Conservation (phyloP, 2,888 invertebrate genomes). For the Drosophila cognata region DNA sequence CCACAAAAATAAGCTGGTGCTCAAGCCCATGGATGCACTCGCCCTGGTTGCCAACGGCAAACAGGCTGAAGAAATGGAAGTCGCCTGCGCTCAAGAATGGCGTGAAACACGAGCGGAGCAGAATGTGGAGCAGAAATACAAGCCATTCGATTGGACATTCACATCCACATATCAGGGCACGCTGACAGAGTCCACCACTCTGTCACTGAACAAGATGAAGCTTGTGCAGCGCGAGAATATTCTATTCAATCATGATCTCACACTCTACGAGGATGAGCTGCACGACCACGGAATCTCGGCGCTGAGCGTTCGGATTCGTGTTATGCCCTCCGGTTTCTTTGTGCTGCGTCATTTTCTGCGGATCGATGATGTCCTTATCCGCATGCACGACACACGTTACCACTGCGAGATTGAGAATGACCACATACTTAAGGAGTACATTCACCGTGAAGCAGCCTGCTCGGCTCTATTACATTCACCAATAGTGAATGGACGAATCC, state of each 20-base stretch:
- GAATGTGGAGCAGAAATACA: constrained; percentile 90
- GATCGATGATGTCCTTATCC: constrained; percentile 96
- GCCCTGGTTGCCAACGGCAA: constrained; percentile 91
- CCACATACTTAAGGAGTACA: constrained; percentile 93
- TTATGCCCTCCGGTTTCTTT: constrained; percentile 98
- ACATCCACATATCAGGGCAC: constrained; percentile 96
- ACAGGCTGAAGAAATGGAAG: constrained; percentile 89
- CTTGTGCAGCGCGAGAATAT: constrained; percentile 96
- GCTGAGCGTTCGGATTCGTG: constrained; percentile 96
- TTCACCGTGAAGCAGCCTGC: constrained; percentile 91
- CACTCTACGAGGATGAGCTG: constrained; percentile 98
- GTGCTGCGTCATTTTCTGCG: constrained; percentile 96
- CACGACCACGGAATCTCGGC: constrained; percentile 98
- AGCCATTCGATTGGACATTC: constrained; percentile 99
- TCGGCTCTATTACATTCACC: constrained; percentile 86
- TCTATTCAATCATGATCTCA: constrained; percentile 96
- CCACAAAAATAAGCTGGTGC: constrained; percentile 92
- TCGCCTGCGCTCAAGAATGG: constrained; percentile 96
- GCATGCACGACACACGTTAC: constrained; percentile 94
- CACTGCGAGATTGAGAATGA: constrained; percentile 91
- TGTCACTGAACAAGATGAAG: constrained; percentile 93
- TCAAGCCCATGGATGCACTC: constrained; percentile 94
- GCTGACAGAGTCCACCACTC: constrained; percentile 88
- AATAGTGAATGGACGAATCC: constrained; percentile 89
- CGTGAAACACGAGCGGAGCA: constrained; percentile 91